A percentile compares a stretch with the other conserved stretches of the same genome.
These are phyloP conservation scores for Mus caroli DNA, from an alignment of 2,797 vertebrate species.

Conservation along the genomic window DNA sequence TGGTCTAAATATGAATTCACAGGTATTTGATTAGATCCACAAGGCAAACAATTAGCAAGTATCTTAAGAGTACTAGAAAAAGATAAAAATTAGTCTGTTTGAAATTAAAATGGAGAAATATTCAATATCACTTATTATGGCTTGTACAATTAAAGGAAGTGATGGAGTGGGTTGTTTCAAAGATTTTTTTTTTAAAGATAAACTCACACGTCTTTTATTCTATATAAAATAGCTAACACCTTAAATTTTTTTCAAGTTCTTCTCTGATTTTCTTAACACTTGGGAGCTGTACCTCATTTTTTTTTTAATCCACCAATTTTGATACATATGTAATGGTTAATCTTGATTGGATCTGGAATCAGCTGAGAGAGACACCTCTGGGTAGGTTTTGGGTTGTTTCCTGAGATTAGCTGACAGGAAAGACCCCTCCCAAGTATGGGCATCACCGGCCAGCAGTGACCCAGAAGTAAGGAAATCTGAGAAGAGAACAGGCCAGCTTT, in stretches of 20 bases:
- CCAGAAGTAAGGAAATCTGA: background rate
- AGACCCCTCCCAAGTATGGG: background rate
- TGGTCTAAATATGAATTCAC: background rate
- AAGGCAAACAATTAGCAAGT: conserved; percentile 17
- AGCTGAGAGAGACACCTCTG: background rate
- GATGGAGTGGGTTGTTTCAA: background rate
- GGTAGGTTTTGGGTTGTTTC: background rate
- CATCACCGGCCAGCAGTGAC: background rate
- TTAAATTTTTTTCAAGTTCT: conserved; percentile 21
- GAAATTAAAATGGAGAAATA: conserved; percentile 4
- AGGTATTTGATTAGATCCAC: conserved; percentile 12
- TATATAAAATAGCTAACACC: background rate
- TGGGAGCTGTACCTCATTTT: background rate
- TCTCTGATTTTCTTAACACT: conserved; percentile 26
- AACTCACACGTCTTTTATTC: background rate
- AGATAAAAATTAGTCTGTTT: conserved; percentile 18
- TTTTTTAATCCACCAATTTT: background rate
- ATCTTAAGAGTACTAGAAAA: background rate
- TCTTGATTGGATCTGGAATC: background rate
- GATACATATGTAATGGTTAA: background rate
- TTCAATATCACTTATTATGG: conserved; percentile 11
- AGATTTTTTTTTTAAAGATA: conserved; percentile 29
- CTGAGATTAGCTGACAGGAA: background rate
- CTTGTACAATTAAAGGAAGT: conserved; percentile 26
- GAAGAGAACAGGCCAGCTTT: background rate